Conservation (phyloP, 2,113 vertebrate genomes). For the Parus major region DNA sequence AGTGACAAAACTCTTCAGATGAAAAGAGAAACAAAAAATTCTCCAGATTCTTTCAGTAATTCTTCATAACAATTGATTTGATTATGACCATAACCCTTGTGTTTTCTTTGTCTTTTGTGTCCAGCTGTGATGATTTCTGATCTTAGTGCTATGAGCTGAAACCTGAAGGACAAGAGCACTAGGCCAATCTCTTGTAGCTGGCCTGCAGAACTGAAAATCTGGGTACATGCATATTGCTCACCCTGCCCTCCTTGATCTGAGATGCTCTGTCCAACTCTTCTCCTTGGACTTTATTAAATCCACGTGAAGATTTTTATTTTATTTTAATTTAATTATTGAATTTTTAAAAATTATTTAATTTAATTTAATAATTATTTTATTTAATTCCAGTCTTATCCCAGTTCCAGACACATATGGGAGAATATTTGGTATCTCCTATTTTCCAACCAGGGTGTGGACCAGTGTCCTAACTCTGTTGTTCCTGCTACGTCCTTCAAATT, state of each 20-base stretch:
- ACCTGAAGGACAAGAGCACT: background rate
- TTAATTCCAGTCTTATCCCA: background rate
- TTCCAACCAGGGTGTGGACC: background rate
- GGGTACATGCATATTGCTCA: background rate
- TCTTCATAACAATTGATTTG: constrained; percentile 10
- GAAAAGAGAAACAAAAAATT: background rate
- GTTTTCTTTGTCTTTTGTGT: background rate
- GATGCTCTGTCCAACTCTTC: background rate
- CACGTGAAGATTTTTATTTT: background rate
- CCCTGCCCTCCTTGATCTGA: background rate
- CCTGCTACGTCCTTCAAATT: background rate
- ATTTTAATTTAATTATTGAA: too few relatives aligned
- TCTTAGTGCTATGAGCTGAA: background rate
- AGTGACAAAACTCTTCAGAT: background rate
- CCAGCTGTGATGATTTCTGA: background rate
- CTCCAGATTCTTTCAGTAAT: constrained; percentile 17
- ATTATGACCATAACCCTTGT: background rate
- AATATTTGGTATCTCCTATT: background rate
- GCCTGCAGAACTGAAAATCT: background rate
- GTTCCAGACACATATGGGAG: background rate
- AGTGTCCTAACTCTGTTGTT: background rate
- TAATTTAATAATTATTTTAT: too few relatives aligned
- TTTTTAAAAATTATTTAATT: too few relatives aligned
- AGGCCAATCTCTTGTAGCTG: background rate
- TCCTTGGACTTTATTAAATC: background rate